phyloP scores from a whole-genome alignment of 2,113 vertebrate genomes.

The Aegithalos caudatus region DNA sequence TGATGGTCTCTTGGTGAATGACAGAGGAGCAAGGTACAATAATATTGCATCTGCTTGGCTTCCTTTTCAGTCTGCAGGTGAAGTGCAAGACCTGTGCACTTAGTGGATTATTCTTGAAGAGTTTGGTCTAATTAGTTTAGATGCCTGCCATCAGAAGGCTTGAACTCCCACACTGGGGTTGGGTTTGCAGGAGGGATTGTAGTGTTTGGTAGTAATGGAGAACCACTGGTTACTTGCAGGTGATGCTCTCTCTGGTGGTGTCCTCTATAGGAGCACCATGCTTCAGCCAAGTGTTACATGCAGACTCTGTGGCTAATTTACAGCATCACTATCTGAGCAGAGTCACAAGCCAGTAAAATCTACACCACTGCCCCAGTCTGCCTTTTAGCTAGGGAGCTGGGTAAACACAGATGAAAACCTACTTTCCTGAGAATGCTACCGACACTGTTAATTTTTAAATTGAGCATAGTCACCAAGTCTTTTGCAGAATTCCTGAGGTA shows the following conservation, averaged over 20 bases:
- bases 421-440: neutral
- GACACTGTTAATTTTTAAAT: neutral
- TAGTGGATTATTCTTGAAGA: neutral
- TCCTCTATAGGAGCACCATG: rapidly evolving
- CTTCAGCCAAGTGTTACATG: neutral
- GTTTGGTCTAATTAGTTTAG: neutral
- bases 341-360: neutral
- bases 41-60: neutral
- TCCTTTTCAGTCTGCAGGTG: neutral
- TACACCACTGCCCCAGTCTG: neutral
- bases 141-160: neutral
- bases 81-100: neutral
- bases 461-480: neutral
- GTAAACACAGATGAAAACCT: neutral
- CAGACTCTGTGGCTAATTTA: neutral
- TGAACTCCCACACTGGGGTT: neutral
- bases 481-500: neutral
- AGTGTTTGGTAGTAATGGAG: neutral
- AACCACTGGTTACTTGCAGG: neutral
- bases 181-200: neutral
- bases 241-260: neutral
- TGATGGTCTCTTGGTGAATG: neutral
- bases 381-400: neutral
- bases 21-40: neutral
- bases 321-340: neutral